phyloP scores from a whole-genome alignment of 2,113 vertebrate genomes.

The Sphaerodactylus townsendi region DNA sequence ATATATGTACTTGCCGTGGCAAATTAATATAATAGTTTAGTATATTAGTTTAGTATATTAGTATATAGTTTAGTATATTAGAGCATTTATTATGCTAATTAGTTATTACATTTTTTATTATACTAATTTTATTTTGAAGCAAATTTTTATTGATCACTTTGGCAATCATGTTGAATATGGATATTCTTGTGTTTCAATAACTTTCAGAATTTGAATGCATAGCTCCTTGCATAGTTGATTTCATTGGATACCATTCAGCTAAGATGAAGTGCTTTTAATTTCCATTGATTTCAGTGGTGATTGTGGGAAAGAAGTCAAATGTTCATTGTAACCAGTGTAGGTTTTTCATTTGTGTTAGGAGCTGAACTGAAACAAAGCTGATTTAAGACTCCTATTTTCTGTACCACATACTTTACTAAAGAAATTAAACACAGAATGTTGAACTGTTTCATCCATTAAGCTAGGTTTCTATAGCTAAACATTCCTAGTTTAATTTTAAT shows the following conservation, averaged over 20 bases:
- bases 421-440: neutral
- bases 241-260: neutral
- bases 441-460: neutral
- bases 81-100: neutral
- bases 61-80: too few relatives aligned
- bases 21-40: neutral
- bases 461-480: neutral
- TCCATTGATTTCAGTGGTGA: neutral
- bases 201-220: neutral
- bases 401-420: neutral
- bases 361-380: neutral
- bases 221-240: neutral
- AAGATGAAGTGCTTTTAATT: neutral
- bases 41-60: too few relatives aligned
- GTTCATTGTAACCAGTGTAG: neutral
- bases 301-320: neutral
- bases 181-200: neutral
- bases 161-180: neutral
- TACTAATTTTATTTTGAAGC: neutral
- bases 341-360: neutral
- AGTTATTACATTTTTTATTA: neutral
- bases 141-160: neutral
- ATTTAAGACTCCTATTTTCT: neutral
- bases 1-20: neutral
- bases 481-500: neutral